Evolutionary conservation across 1,140 invertebrate species (phyloP).

Genomic region (Aphis craccivora): DNA sequence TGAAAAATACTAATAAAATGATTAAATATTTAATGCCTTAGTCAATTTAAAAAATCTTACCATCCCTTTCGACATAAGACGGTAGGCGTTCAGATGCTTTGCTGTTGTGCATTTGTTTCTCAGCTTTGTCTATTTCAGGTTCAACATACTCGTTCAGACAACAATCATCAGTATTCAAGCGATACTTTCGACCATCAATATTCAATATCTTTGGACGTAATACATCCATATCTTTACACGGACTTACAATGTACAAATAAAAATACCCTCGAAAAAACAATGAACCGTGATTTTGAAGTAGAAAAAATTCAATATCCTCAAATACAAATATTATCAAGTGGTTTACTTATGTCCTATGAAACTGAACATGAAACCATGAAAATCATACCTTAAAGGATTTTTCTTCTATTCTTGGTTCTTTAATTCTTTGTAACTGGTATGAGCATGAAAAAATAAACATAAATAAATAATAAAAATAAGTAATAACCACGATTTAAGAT

Average conservation of each 20-base stretch:
- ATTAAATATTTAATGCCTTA: neutral
- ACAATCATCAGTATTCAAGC: constrained; percentile 31
- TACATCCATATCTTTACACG: neutral
- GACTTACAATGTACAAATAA: neutral
- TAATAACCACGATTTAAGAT: too few species aligned
- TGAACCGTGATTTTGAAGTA: too few species aligned
- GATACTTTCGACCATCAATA: constrained; percentile 21
- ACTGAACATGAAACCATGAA: too few species aligned
- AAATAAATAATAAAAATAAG: too few species aligned
- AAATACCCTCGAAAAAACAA: neutral
- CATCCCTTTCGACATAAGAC: constrained; percentile 33
- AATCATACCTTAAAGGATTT: too few species aligned
- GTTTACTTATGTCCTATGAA: too few species aligned
- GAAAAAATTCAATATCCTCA: too few species aligned
- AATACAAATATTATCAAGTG: too few species aligned
- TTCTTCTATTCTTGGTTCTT: too few species aligned
- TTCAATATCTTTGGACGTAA: neutral
- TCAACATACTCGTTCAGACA: neutral
- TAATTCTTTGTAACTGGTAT: too few species aligned
- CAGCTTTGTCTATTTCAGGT: neutral
- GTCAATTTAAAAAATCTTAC: neutral
- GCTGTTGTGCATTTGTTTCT: neutral
- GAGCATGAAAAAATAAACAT: too few species aligned
- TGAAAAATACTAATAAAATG: neutral
- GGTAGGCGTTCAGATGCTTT: neutral